phyloP scores from a whole-genome alignment of 2,797 vertebrate genomes.

The Pelochelys cantorii region DNA sequence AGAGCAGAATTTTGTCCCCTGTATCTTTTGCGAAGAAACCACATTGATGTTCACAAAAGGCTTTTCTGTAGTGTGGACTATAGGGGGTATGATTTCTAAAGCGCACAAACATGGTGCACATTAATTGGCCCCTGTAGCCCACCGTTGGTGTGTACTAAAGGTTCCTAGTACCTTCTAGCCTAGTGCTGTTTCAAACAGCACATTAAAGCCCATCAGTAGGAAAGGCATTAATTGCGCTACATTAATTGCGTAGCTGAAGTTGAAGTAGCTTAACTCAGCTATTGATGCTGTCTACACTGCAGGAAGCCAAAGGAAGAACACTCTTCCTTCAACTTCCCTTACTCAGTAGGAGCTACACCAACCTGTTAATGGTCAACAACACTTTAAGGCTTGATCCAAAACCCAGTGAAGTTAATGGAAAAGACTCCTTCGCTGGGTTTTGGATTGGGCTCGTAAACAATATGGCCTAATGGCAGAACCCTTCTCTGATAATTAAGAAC shows the following conservation, averaged over 20 bases:
- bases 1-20: background rate
- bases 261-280: too few species aligned
- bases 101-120: background rate
- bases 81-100: background rate
- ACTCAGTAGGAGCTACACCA: background rate
- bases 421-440: background rate
- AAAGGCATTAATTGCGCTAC: too few species aligned
- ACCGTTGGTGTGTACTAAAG: background rate
- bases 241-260: too few species aligned
- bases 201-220: background rate
- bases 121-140: background rate
- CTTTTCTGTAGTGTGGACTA: background rate
- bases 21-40: background rate
- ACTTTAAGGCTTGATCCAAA: background rate
- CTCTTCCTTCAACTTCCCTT: too few species aligned
- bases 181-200: background rate
- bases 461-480: background rate
- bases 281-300: too few species aligned
- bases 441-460: background rate
- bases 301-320: too few species aligned
- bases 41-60: background rate
- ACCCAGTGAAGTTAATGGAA: background rate
- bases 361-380: background rate
- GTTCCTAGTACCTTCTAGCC: background rate
- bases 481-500: slow-evolving; percentile 72